phyloP scores from a whole-genome alignment of 2,113 vertebrate genomes.

The Echinops telfairi region DNA sequence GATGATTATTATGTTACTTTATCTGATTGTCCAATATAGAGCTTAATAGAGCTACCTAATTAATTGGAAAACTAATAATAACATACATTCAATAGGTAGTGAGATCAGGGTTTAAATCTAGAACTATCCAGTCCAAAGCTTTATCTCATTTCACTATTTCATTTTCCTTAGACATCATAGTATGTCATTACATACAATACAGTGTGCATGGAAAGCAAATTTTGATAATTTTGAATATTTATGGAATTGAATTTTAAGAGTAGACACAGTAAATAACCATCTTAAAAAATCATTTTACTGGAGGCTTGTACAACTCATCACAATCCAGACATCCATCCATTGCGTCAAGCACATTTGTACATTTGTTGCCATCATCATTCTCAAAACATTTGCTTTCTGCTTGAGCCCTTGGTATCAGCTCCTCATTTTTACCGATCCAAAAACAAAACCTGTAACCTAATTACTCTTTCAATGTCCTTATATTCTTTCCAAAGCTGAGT shows the following conservation, averaged over 20 bases:
- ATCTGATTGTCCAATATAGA: not conserved
- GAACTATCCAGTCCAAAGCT: not conserved
- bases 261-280: not conserved
- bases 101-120: conserved; percentile 24
- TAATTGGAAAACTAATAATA: not conserved
- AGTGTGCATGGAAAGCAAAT: not conserved
- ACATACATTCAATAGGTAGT: not conserved
- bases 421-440: too few species aligned
- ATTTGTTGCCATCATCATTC: too few species aligned
- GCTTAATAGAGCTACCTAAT: not conserved
- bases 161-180: not conserved
- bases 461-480: conserved; percentile 17
- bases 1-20: not conserved
- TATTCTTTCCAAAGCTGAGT: conserved; percentile 8
- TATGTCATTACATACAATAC: not conserved
- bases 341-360: too few species aligned
- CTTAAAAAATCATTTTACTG: too few species aligned
- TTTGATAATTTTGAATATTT: conserved; percentile 21
- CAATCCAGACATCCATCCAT: too few species aligned
- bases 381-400: too few species aligned
- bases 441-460: not conserved
- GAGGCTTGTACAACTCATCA: too few species aligned
- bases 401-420: too few species aligned
- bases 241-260: conserved; percentile 39
- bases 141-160: not conserved